phyloP scores from a whole-genome alignment of 2,888 invertebrate genomes.

The Mythimna lalbum region DNA sequence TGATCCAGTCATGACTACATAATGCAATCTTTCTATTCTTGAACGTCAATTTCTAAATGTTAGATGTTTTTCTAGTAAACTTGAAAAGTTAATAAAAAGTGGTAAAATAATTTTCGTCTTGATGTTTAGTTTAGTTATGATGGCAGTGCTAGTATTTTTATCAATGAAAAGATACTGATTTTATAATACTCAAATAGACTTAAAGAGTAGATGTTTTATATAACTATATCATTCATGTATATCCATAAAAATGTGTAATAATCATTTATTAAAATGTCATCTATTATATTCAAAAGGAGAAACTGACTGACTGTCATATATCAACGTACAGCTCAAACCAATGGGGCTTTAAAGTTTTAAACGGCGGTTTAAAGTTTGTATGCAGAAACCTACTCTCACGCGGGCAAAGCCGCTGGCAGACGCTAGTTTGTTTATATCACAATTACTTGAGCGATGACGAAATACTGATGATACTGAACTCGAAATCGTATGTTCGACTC shows the following conservation, averaged over 20 bases:
- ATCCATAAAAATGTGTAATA: neutral
- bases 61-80: conserved; percentile 66
- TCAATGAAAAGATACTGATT: conserved; percentile 29
- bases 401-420: too few species aligned
- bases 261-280: neutral
- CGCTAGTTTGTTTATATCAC: neutral
- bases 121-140: conserved; percentile 57
- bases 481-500: too few species aligned
- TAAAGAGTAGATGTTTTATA: neutral
- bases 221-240: neutral
- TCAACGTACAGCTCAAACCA: too few species aligned
- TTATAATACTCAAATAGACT: conserved; percentile 50
- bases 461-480: too few species aligned
- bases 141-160: conserved; percentile 39
- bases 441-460: neutral
- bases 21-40: conserved; percentile 38
- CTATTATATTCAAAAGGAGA: too few species aligned
- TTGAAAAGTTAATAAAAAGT: conserved; percentile 66
- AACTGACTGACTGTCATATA: too few species aligned
- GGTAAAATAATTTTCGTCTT: conserved; percentile 63
- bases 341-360: too few species aligned
- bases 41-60: conserved; percentile 68
- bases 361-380: too few species aligned
- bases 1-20: conserved; percentile 10
- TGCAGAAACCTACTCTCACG: too few species aligned